Base-by-base conservation (phyloP, 2,888 invertebrate species). In the Galeruca laticollis region DNA sequence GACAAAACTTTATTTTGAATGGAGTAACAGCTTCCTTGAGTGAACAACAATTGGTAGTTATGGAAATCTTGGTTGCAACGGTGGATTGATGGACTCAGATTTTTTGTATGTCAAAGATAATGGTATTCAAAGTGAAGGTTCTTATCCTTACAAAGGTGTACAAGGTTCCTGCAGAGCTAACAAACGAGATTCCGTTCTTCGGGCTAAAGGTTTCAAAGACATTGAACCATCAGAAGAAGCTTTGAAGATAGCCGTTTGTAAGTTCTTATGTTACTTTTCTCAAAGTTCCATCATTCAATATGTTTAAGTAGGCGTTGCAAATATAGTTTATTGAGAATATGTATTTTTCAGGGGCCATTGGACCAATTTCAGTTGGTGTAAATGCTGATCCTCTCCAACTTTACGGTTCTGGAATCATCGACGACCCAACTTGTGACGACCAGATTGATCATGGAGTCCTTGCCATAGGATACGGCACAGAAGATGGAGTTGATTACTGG, bases 41-140 rank as follows among this genome's bases (percentile, higher is more conserved):
- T n/a, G n/a, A n/a, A n/a, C 88, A 89, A 77, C 87, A 89, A 77
- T 80, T 89, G 76, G 70, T 2, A 76, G 81, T 8, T 87, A 85
- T 69, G 86, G 85, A 3, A 88, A 88, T 76, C 77, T 83, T 47
- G 88, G 88, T 1, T 89, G 89, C 76, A 6, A 84, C 20, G 88
- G 88, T 33, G 89, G 88, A 43, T 75, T 85, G 26, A 86, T 88
- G 87, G 86, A 86, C 71, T 79, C 82, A 13, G 86, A 86, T 26
- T 87, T 86, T 77, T 74, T 86, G 76, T 87, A 87, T n/a, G n/a
- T n/a, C n/a, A n/a, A n/a, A n/a, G n/a, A n/a, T n/a, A n/a, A n/a
- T n/a, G n/a, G n/a, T n/a, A 86, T 90, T 62, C 88, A 89, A 76
- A 87, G 87, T 1, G 89, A 76, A 60, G 77, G 75, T 1, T 81